Base-by-base conservation (phyloP, 2,888 invertebrate genomes). In the Hydropsyche betteni region DNA sequence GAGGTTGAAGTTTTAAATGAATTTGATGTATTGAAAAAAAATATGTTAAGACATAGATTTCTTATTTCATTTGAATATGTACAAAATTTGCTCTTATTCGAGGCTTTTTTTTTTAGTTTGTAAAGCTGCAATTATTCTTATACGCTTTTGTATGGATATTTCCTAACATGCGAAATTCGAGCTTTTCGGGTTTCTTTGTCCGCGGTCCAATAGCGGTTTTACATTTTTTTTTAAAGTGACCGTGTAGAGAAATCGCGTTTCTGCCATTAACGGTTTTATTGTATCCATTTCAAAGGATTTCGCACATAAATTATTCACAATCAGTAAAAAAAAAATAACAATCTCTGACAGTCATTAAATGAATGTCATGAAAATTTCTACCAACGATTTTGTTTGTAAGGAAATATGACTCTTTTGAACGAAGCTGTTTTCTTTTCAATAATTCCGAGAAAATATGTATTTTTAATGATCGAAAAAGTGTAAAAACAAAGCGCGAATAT, bases 231-330 rank as follows among this genome's bases (percentile, higher is more conserved):
- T 16, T 58, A 58, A 58, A 58, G 24, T 58, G 58, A 58, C 58
- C 58, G 24, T 24, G 24, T 24, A 58, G 8, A 3, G 24, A 24
- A 58, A 24, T 24, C 58, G 58, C 58, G 58, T 58, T 24, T 58
- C 16, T 58, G 14, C 58, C 58, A 58, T 58, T 58, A 58, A 58
- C 58, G 58, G 24, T 58, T 24, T 58, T 58, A 58, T 58, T 58
- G 24, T 24, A 58, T 24, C 58, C 14, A 24, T 24, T 24, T 24
- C 58, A 16, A 24, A 58, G 44, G 44, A 44, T 44, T 44, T 44
- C 44, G 16, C 58, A 58, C 58, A 24, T 58, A 24, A 58, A 58
- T 58, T 58, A 58, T 58, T 58, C n/a, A n/a, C n/a, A n/a, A n/a
- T n/a, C 58, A 58, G 24, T 24, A 58, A 4, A n/a, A n/a, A n/a